A percentile compares a stretch with the other conserved stretches of the same genome.
Evolutionary conservation across 2,113 vertebrate species (phyloP).

Genomic region (Turnix velox): DNA sequence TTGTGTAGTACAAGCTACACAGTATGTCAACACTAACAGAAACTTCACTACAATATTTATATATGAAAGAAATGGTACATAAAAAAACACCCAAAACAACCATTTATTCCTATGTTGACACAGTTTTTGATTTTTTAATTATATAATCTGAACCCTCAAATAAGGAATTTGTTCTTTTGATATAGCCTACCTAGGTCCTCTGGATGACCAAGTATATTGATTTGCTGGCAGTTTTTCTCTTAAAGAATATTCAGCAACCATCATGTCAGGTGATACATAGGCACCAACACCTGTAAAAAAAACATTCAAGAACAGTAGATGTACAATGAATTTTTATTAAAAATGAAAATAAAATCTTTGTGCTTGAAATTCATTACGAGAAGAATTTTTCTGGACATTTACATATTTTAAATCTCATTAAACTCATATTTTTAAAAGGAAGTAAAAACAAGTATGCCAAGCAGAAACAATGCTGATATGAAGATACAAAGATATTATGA

Average conservation of each 20-base stretch:
- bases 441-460: background rate
- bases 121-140: background rate
- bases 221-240: conserved; percentile 96
- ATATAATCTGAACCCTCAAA: background rate
- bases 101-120: too few relatives aligned
- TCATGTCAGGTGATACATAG: conserved; percentile 98
- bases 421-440: background rate
- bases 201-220: conserved; percentile 98
- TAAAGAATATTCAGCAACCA: conserved; percentile 97
- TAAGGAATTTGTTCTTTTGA: background rate
- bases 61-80: background rate
- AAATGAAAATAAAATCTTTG: background rate
- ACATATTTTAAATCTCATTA: background rate
- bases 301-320: background rate
- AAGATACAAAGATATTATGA: background rate
- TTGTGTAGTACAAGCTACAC: background rate
- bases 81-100: too few relatives aligned
- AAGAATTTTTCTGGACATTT: background rate
- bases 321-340: background rate
- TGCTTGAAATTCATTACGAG: background rate
- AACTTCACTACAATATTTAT: background rate
- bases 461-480: background rate
- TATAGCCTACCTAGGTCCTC: conserved; percentile 84
- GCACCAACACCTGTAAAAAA: conserved; percentile 88
- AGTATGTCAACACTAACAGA: background rate